Conservation (phyloP, 2,113 vertebrate species). For the Labeo rohita region DNA sequence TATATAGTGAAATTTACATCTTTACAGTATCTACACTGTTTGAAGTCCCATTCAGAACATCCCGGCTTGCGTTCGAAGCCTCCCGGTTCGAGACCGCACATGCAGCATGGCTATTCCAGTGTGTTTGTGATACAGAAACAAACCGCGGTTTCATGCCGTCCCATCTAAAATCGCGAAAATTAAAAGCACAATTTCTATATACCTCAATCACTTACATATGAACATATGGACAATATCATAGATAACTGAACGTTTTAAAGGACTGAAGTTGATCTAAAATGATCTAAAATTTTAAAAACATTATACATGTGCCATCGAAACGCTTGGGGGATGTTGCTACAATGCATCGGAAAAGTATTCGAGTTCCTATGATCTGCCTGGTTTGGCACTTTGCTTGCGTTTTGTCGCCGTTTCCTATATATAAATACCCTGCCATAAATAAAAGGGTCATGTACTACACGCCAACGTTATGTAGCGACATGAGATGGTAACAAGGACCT, state of each 20-base stretch:
- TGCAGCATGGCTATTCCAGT: conserved; percentile 47
- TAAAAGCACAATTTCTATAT: conserved; percentile 49
- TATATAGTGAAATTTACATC: conserved; percentile 63
- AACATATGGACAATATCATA: conserved; percentile 47
- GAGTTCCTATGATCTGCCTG: conserved; percentile 51
- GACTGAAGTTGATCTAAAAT: conserved; percentile 49
- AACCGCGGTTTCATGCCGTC: conserved; percentile 28
- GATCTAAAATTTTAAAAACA: conserved; percentile 52
- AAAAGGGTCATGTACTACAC: conserved; percentile 78
- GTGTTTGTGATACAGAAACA: conserved; percentile 32
- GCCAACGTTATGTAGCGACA: conserved; percentile 73
- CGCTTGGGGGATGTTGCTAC: conserved; percentile 36
- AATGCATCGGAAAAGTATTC: conserved; percentile 57
- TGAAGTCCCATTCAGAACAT: conserved; percentile 52
- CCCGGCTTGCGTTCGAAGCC: neutral
- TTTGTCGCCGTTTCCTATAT: conserved; percentile 32
- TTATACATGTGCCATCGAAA: conserved; percentile 39
- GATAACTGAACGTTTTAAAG: conserved; percentile 18
- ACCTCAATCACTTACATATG: conserved; percentile 46
- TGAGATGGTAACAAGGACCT: conserved; percentile 78
- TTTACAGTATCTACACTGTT: conserved; percentile 88
- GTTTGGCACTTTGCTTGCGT: conserved; percentile 72
- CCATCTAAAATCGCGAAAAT: conserved; percentile 36
- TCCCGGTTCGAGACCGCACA: neutral
- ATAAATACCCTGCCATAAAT: conserved; percentile 71